phyloP scores from a whole-genome alignment of 2,113 vertebrate genomes.

The Tiliqua scincoides region DNA sequence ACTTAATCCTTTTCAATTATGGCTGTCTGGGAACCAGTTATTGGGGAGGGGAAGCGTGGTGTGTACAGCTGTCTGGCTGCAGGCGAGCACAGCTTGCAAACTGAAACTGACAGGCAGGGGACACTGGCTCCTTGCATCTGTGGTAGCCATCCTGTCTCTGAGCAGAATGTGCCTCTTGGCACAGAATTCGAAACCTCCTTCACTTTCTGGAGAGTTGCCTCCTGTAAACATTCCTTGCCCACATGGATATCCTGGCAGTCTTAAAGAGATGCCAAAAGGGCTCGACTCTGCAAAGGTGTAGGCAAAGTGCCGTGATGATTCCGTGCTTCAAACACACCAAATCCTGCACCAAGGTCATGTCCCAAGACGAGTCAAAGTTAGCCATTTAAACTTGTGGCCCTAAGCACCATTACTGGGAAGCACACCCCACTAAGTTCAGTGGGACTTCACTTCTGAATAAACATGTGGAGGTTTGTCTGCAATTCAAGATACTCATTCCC shows the following conservation, averaged over 20 bases:
- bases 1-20: constrained; percentile 7
- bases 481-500: neutral
- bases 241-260: too few species aligned
- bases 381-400: neutral
- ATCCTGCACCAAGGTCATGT: neutral
- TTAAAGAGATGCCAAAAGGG: too few species aligned
- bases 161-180: neutral
- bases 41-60: neutral
- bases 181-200: too few species aligned
- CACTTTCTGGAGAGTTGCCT: neutral
- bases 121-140: neutral
- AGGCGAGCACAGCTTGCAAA: too few species aligned
- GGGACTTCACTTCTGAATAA: too few species aligned
- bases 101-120: neutral
- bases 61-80: neutral
- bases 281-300: neutral
- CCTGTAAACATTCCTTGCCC: too few species aligned
- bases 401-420: too few species aligned
- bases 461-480: neutral
- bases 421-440: too few species aligned
- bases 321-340: neutral
- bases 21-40: neutral
- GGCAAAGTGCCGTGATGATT: neutral
- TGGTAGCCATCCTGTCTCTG: neutral
- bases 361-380: neutral